Evolutionary conservation across 2,113 vertebrate genomes (phyloP).

Genomic region (Circaetus gallicus): DNA sequence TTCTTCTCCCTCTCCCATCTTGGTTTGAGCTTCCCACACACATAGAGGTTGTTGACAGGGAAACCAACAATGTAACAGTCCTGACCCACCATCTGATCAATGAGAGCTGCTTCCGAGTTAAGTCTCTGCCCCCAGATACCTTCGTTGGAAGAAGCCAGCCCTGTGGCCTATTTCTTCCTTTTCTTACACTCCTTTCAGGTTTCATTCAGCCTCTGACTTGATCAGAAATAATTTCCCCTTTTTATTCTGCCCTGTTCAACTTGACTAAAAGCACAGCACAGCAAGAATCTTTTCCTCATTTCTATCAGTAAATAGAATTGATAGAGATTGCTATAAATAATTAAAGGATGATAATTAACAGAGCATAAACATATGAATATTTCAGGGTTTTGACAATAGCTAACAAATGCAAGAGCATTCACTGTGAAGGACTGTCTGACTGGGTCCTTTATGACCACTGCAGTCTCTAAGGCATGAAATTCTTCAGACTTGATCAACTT

Average conservation of each 20-base stretch:
- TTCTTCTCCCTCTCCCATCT: background rate
- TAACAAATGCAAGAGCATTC: background rate
- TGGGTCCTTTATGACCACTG: background rate
- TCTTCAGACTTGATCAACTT: background rate
- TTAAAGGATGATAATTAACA: background rate
- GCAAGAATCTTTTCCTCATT: background rate
- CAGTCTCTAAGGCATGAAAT: background rate
- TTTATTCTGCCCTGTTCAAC: background rate
- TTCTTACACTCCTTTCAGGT: background rate
- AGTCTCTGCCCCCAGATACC: background rate
- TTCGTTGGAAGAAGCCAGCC: background rate
- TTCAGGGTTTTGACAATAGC: background rate
- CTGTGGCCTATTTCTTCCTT: background rate
- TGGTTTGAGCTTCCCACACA: background rate
- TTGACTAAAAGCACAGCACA: background rate
- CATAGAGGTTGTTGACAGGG: background rate
- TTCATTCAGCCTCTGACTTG: background rate
- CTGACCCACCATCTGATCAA: background rate
- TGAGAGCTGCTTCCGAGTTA: background rate
- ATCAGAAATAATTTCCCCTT: background rate
- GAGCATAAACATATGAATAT: conserved; percentile 18
- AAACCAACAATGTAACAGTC: background rate
- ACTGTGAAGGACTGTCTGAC: background rate
- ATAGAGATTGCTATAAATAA: background rate
- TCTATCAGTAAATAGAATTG: background rate